Evolutionary conservation across 2,797 vertebrate genomes (phyloP).

Genomic region (Florisuga fusca): DNA sequence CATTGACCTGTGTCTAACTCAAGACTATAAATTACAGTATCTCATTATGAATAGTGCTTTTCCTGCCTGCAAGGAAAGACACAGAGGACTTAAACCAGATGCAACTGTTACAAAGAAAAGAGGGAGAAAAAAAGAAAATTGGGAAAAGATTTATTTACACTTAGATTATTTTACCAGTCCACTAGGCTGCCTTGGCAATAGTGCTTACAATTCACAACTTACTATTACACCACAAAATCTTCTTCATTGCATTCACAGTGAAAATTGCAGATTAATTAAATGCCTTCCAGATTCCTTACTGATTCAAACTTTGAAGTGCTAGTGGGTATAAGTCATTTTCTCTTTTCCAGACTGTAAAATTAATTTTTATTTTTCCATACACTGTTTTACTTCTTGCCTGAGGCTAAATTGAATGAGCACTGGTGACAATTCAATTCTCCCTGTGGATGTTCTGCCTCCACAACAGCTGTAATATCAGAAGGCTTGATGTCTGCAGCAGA

Average conservation of each 20-base stretch:
- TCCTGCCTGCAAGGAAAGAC: background rate
- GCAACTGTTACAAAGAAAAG: background rate
- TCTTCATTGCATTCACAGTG: background rate
- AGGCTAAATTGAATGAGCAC: background rate
- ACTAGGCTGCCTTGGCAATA: background rate
- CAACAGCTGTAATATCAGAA: background rate
- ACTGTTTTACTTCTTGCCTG: background rate
- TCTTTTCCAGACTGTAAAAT: background rate
- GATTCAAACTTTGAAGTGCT: background rate
- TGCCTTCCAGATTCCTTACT: background rate
- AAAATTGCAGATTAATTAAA: background rate
- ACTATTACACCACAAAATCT: background rate
- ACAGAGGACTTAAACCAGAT: background rate
- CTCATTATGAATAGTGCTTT: background rate
- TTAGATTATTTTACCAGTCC: background rate
- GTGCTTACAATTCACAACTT: background rate
- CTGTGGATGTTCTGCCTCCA: background rate
- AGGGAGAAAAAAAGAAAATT: fast-evolving
- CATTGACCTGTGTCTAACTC: background rate
- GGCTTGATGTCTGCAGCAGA: background rate
- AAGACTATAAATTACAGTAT: background rate
- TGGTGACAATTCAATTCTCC: background rate
- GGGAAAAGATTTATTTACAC: background rate
- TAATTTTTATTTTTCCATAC: background rate
- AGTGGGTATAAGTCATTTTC: background rate